Percentiles rank a stretch among this genome's conserved stretches.
These are phyloP conservation scores for Hemitrygon akajei DNA, from an alignment of 2,797 vertebrate species.

Conservation along the genomic window DNA sequence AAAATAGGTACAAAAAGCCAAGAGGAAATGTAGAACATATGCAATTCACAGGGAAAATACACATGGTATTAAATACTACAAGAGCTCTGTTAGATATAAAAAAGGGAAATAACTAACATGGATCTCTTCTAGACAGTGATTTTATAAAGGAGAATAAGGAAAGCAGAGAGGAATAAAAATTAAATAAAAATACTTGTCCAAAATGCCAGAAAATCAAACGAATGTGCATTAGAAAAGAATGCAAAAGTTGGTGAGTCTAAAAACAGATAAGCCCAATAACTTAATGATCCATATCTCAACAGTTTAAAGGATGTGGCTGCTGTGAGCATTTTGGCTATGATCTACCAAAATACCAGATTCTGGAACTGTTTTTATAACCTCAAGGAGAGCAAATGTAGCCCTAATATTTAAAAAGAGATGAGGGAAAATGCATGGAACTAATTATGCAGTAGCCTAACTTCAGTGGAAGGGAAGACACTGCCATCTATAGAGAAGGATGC, in stretches of 20 bases:
- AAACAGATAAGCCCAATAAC: not conserved
- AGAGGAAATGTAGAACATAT: not conserved
- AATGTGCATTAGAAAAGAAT: too few relatives aligned
- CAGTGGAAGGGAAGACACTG: too few relatives aligned
- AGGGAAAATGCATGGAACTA: too few relatives aligned
- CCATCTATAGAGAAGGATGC: too few relatives aligned
- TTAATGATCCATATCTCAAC: not conserved
- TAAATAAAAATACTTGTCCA: not conserved
- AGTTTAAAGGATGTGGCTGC: not conserved
- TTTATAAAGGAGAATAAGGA: not conserved
- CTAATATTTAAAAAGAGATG: too few relatives aligned
- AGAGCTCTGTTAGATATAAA: not conserved
- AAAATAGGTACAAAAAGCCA: not conserved
- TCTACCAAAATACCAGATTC: not conserved
- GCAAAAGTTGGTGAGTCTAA: not conserved
- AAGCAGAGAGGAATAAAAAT: not conserved
- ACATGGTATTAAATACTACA: not conserved
- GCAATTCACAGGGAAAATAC: not conserved
- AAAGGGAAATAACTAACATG: not conserved
- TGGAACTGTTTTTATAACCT: not conserved
- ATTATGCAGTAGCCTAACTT: too few relatives aligned
- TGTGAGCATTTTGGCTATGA: not conserved
- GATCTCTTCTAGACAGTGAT: not conserved
- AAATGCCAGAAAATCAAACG: too few relatives aligned
- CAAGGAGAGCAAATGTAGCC: not conserved